Conservation (phyloP, 2,113 vertebrate species). For the Plectropomus leopardus region DNA sequence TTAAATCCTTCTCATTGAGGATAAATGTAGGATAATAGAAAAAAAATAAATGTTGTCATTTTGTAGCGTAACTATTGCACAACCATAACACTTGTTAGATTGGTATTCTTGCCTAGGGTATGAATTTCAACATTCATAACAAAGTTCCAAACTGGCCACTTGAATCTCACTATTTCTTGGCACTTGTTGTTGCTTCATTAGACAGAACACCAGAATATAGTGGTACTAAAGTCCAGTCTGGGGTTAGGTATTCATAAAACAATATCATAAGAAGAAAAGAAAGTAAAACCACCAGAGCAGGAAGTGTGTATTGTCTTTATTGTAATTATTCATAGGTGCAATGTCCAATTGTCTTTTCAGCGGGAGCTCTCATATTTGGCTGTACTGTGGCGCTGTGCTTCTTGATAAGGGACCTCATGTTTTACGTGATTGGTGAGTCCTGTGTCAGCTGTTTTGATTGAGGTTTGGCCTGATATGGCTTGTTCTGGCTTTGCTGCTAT, state of each 20-base stretch:
- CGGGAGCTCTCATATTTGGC: slow-evolving; percentile 88
- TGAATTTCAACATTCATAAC: background rate
- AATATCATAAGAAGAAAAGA: background rate
- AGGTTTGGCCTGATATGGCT: background rate
- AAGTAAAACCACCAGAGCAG: background rate
- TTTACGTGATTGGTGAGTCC: slow-evolving; percentile 99
- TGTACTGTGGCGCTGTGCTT: slow-evolving; percentile 92
- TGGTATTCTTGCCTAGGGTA: background rate
- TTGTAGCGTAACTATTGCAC: background rate
- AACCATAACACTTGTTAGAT: background rate
- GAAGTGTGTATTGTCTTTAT: background rate
- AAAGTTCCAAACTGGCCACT: background rate
- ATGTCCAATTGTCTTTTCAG: slow-evolving; percentile 66
- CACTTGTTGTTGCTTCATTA: background rate
- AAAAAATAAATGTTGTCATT: background rate
- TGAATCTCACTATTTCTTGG: background rate
- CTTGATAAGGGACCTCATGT: slow-evolving; percentile 98
- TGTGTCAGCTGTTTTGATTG: slow-evolving; percentile 12
- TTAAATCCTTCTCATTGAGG: background rate
- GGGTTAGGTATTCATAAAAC: background rate
- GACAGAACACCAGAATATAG: background rate
- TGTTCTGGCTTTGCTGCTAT: background rate
- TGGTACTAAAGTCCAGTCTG: background rate
- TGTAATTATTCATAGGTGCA: slow-evolving; percentile 4
- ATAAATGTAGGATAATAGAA: background rate